Conservation (phyloP, 2,888 invertebrate species). For the Notocelia uddmanniana region DNA sequence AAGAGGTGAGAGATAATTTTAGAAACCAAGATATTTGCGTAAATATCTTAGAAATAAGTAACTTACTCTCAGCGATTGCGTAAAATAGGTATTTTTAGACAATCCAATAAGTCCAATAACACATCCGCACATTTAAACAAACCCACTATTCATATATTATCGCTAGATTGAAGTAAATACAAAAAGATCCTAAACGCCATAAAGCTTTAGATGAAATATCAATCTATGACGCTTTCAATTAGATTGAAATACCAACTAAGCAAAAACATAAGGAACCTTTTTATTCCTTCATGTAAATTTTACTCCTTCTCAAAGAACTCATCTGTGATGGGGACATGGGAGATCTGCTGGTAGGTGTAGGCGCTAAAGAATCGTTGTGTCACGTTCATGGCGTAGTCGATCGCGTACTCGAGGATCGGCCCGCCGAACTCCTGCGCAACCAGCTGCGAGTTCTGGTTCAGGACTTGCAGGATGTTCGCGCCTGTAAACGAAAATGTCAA, state of each 20-base stretch:
- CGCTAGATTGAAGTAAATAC: not conserved
- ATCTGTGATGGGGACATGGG: slow-evolving; percentile 72
- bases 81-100: not conserved
- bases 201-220: not conserved
- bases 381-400: slow-evolving; percentile 80
- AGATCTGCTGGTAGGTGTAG: slow-evolving; percentile 78
- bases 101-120: not conserved
- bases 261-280: not conserved
- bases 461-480: slow-evolving; percentile 73
- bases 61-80: not conserved
- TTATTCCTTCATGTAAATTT: slow-evolving; percentile 4
- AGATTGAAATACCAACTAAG: not conserved
- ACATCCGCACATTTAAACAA: not conserved
- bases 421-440: slow-evolving; percentile 80
- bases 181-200: not conserved
- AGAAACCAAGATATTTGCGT: slow-evolving; percentile 1
- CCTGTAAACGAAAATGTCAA: slow-evolving; percentile 59
- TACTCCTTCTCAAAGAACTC: slow-evolving; percentile 77
- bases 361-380: slow-evolving; percentile 79
- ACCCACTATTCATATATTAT: no score
- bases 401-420: slow-evolving; percentile 79
- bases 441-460: slow-evolving; percentile 76
- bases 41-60: slow-evolving; percentile 1
- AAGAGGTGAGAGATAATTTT: not conserved
- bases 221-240: not conserved